These are phyloP conservation scores for Rhadinocentrus ornatus DNA, from an alignment of 2,797 vertebrate genomes.

Conservation along the genomic window DNA sequence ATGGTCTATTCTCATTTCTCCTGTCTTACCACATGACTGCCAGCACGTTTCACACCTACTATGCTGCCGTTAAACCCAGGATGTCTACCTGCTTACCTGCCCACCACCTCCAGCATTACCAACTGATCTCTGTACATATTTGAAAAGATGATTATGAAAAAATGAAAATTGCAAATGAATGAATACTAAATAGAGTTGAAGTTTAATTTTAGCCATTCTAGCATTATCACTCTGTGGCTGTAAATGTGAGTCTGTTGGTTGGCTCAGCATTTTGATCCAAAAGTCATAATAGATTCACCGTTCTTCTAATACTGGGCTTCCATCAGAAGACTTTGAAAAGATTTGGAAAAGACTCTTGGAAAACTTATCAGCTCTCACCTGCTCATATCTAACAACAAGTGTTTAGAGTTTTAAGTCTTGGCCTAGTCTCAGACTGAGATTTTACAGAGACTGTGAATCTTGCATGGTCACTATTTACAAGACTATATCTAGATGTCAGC, in stretches of 20 bases:
- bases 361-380: no score
- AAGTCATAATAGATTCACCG: not conserved
- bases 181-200: not conserved
- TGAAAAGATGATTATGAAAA: not conserved
- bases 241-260: not conserved
- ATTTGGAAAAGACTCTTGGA: no score
- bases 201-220: not conserved
- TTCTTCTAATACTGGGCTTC: not conserved
- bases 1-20: constrained; percentile 40
- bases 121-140: constrained; percentile 14
- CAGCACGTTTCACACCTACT: constrained; percentile 46
- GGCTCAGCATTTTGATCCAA: not conserved
- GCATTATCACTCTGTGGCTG: not conserved
- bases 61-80: constrained; percentile 1
- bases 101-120: constrained; percentile 50
- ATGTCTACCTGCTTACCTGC: constrained; percentile 40
- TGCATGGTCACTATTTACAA: no score
- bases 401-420: no score
- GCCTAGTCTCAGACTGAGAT: no score
- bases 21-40: constrained; percentile 40
- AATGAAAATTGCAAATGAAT: not conserved
- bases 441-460: no score
- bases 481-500: no score
- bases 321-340: no score
- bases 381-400: no score